phyloP scores from a whole-genome alignment of 2,888 invertebrate genomes.

The Omphaloscelis lunosa region DNA sequence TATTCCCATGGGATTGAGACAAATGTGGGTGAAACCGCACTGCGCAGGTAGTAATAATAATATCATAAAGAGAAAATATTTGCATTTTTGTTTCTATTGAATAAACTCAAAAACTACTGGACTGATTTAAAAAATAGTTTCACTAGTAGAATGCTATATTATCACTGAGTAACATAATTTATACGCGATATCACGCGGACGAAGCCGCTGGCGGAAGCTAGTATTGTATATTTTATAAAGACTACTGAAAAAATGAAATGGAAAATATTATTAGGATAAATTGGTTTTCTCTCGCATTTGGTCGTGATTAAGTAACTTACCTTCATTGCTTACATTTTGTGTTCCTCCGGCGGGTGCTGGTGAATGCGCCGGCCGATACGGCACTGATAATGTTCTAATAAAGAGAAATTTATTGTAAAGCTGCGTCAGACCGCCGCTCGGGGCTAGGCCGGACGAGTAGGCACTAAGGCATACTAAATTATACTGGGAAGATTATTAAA shows the following conservation, averaged over 20 bases:
- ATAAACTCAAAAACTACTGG: too few relatives aligned
- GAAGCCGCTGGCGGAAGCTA: neutral
- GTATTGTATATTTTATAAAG: neutral
- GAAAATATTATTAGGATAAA: conserved; percentile 15
- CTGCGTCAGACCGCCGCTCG: conserved; percentile 23
- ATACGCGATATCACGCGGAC: too few relatives aligned
- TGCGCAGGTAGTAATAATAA: too few relatives aligned
- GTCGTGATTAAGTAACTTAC: conserved; percentile 35
- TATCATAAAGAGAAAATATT: too few relatives aligned
- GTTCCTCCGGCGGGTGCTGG: neutral
- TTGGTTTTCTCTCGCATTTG: conserved; percentile 5
- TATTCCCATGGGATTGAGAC: too few relatives aligned
- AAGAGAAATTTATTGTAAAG: conserved; percentile 38
- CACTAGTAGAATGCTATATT: too few relatives aligned
- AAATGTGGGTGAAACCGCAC: too few relatives aligned
- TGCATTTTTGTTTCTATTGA: too few relatives aligned
- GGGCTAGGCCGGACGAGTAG: neutral
- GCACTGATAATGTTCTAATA: conserved; percentile 42
- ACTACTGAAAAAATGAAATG: neutral
- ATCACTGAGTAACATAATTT: too few relatives aligned
- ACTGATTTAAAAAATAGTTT: too few relatives aligned
- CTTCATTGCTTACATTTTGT: conserved; percentile 22
- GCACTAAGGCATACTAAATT: neutral
- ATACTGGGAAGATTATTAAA: conserved; percentile 4
- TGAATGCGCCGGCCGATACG: conserved; percentile 3